Evolutionary conservation across 2,797 vertebrate species (phyloP), one percentile per base, ranked within the genome.

Genomic region (Acrossocheilus wenchowensis): DNA sequence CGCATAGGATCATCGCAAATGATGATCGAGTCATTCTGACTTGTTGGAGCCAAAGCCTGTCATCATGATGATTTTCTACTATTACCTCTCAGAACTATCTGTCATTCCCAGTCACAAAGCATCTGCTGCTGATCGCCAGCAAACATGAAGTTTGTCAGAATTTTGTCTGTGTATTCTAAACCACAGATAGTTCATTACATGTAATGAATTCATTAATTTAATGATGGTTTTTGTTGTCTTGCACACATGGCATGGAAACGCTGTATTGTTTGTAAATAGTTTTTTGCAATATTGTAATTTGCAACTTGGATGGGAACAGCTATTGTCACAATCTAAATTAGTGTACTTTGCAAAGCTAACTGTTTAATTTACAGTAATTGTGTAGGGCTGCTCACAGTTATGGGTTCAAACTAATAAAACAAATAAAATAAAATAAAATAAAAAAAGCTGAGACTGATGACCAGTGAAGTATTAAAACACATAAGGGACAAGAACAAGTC

Each of bases 401-500:
- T 80, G 15, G 4, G 19, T 48, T 36, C 14, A 84, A 39, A 43
- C 21, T 10, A 60, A 60, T 60, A 4, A 5, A 36, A 43, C 11
- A 10, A 60, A 60, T 60, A 11, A 5, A 30, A 6, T 36, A 39
- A 39, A 9, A 10, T 2, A 10, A 21, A 26, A 26, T 26, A 26
- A 26, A 26, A 17, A 48, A 84, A 84, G 14, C 34, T 21, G 9
- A 84, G 21, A 5, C 62, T 34, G 26, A 68, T 84, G 83, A n/a
- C 50, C 48, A 71, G 15, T 85, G 64, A 71, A 45, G n/a, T 39
- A n/a, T 45, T 6, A 50, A 84, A 73, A 77, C 30, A 11, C 82
- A n/a, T 17, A 50, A 45, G 2, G 19, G 19, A 57, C 81, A 26
- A 62, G n/a, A 62, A 26, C n/a, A 48, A 74, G 69, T 45, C 52